Conservation (phyloP, 2,113 vertebrate species). For the Lampris megalopsis region DNA sequence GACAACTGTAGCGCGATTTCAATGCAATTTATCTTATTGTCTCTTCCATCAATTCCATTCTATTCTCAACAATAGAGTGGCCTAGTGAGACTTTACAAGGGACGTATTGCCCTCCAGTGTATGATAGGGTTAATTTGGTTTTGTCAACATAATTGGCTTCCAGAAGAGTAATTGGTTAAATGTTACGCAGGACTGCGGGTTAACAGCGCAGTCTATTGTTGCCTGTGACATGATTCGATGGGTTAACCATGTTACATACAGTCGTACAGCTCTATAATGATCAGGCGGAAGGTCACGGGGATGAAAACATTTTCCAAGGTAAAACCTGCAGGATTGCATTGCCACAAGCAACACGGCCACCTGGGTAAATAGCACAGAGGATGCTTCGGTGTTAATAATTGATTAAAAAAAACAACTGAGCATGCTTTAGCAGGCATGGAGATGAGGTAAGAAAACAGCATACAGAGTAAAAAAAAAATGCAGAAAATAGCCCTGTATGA, state of each 20-base stretch:
- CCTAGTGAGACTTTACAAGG: conserved; percentile 39
- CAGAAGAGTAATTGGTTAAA: conserved; percentile 36
- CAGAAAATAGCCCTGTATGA: background rate
- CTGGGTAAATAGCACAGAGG: background rate
- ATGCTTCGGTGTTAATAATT: background rate
- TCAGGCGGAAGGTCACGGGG: background rate
- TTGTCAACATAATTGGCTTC: conserved; percentile 65
- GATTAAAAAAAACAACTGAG: conserved; percentile 19
- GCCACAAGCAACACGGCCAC: background rate
- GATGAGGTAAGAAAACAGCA: conserved; percentile 19
- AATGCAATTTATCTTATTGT: too few species aligned
- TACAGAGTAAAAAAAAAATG: conserved; percentile 22
- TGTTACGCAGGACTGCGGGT: conserved; percentile 35
- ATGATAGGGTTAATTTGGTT: conserved; percentile 60
- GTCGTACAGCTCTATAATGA: background rate
- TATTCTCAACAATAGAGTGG: conserved; percentile 15
- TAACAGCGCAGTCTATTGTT: conserved; percentile 42
- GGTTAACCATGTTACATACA: conserved; percentile 37
- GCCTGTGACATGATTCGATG: conserved; percentile 33
- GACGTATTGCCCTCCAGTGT: conserved; percentile 39
- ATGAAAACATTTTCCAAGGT: conserved; percentile 5
- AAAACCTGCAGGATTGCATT: background rate
- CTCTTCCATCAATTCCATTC: too few species aligned
- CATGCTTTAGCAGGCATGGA: background rate
- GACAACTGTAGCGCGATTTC: too few species aligned